Conservation (phyloP, 2,797 vertebrate genomes). For the Synanceia verrucosa region DNA sequence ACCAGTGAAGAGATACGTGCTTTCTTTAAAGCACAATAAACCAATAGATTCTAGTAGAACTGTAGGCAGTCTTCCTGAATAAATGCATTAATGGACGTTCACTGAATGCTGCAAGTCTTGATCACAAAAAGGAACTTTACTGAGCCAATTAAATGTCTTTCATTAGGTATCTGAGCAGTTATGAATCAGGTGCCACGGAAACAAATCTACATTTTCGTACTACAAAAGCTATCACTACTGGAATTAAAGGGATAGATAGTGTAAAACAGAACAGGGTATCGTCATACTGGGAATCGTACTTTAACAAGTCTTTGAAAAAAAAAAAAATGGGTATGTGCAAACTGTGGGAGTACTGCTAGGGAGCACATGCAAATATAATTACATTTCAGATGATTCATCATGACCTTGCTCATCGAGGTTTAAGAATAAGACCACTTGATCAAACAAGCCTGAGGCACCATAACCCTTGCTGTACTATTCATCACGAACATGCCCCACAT, state of each 20-base stretch:
- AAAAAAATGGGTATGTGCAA: conserved; percentile 11
- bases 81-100: not conserved
- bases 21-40: not conserved
- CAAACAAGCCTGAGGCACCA: conserved; percentile 55
- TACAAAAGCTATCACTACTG: not conserved
- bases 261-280: not conserved
- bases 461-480: conserved; percentile 55
- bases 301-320: not conserved
- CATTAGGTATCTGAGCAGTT: not conserved
- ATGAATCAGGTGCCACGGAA: not conserved
- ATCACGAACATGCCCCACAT: conserved; percentile 55
- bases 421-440: conserved; percentile 55
- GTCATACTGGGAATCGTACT: not conserved
- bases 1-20: not conserved
- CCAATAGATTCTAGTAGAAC: not conserved
- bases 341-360: conserved; percentile 27
- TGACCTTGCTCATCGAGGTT: conserved; percentile 56
- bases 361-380: conserved; percentile 44
- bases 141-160: not conserved
- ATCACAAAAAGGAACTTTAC: not conserved
- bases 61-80: not conserved
- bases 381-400: conserved; percentile 40
- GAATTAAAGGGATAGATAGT: not conserved
- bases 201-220: not conserved
- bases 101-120: not conserved